Base-by-base conservation (phyloP, 2,888 invertebrate species). In the Pemphredon lugubris region DNA sequence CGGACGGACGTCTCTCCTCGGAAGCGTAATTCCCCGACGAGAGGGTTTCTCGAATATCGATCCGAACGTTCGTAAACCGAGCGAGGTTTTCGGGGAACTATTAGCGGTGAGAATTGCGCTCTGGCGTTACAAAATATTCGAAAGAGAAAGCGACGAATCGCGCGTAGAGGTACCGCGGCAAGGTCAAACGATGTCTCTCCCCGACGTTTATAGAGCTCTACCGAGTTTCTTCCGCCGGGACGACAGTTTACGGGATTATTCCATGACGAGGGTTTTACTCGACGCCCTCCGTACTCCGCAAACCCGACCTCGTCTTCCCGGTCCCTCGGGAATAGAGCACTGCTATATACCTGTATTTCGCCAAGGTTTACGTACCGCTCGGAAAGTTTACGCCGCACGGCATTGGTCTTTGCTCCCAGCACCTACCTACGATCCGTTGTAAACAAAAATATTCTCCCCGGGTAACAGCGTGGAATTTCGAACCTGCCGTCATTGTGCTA, bases 281-380 rank as follows among this genome's bases (percentile, higher is more conserved):
- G 26, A 50, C 18, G 42, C 48, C 47, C 21, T 34, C 53, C 14
- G 53, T 53, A 69, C 57, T 67, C 71, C 60, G 26, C 45, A 66
- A 64, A 64, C 57, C 76, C 74, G 74, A 76, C 78, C 75, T 77
- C 77, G 54, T 73, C 77, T 59, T 57, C 40, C 23, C 45, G 26
- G 39, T 74, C 60, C 57, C 55, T 11, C 3, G 39, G 54, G 58
- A 61, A 23, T 37, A n/a, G n/a, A n/a, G 30, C 63, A 30, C 37
- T n/a, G 39, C 11, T 30, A 37, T 68, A 48, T 78, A 77, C 72
- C 72, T 77, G 75, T 59, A 48, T 50, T 58, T 71, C 72, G 65
- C 47, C 18, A 26, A 37, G 66, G 42, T 64, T 64, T 60, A 51
- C 54, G 53, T 58, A 60, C 50, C 57, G 54, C 32, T 55, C 40